Evolutionary conservation across 2,888 invertebrate genomes (phyloP).

Genomic region (Notocelia uddmanniana): DNA sequence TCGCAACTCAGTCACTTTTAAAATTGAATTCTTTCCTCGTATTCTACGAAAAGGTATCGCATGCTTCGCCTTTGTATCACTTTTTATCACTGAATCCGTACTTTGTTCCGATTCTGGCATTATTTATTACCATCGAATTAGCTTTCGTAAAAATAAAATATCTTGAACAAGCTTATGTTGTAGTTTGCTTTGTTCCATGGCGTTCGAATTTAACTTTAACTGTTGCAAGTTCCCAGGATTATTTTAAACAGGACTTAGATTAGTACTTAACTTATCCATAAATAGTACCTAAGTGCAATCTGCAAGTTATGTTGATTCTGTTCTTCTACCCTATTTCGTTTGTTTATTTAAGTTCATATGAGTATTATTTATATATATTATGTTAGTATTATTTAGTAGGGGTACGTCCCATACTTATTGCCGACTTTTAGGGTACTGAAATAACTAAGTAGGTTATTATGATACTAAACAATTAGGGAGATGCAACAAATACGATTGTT

Average conservation of each 20-base stretch:
- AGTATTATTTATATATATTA: no score
- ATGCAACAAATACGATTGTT: background rate
- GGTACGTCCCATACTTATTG: no score
- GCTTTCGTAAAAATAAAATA: conserved; percentile 63
- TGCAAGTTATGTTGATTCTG: no score
- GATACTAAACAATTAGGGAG: background rate
- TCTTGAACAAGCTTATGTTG: conserved; percentile 49
- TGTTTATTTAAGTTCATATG: no score
- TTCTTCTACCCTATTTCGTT: no score
- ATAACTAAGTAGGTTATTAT: background rate
- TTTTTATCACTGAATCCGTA: conserved; percentile 77
- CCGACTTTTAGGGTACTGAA: no score
- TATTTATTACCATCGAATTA: conserved; percentile 73
- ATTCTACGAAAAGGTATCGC: conserved; percentile 84
- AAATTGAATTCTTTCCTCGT: conserved; percentile 83
- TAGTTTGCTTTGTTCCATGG: conserved; percentile 17
- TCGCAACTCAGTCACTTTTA: conserved; percentile 74
- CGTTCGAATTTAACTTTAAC: conserved; percentile 20
- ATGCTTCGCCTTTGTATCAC: conserved; percentile 84
- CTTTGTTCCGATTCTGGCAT: conserved; percentile 73
- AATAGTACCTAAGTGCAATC: no score
- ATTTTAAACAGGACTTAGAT: background rate
- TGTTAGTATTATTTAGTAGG: no score
- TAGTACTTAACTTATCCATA: background rate
- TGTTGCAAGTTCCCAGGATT: conserved; percentile 2